Evolutionary conservation across 30 jellyfish, hydroid and myxozoan genomes (phyloP), one percentile per base, ranked within the genome.

Genomic region (Turritopsis rubra): DNA sequence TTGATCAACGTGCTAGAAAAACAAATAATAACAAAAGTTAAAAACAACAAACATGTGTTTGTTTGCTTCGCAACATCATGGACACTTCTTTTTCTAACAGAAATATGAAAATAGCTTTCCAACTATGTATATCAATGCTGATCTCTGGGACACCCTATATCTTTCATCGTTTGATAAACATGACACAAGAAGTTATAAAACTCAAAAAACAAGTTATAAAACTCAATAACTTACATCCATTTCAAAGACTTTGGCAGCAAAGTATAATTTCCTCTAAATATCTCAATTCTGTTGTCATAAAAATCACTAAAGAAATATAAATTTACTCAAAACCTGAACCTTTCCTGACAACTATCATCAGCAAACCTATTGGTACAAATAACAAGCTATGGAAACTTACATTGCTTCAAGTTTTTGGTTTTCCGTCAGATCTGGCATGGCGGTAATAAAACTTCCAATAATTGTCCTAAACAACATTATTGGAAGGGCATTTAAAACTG

Each of bases 231-330:
- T 91, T 52, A 91, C 97, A 91, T 79, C 75, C 73, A 75, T 52
- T 86, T 79, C 13, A 91, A 82, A 30, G 91, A 77, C 84, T 82
- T 78, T 53, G 97, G 97, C 29, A 91, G 85, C 19, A 65, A 53
- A 26, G 96, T 82, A 79, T 52, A 79, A 28, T 86, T 91, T 66
- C 84, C 94, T 16, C 81, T 71, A 72, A 71, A 91, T 29, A 91
- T 16, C 53, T 86, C 88, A 81, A 91, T 91, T 13, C 76, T 66
- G 81, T 91, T 91, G 53, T 77, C 85, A 75, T 76, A 91, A 29
- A 91, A 83, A 86, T 91, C 90, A 27, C 97, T 91, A 65, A 28
- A 85, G 78, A 30, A 17, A 54, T 1, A 73, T 21, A 72, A n/a
- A n/a, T n/a, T n/a, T n/a, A n/a, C n/a, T n/a, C n/a, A n/a, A n/a